A percentile compares a stretch with the other conserved stretches of the same genome.
Conservation (phyloP, 2,113 vertebrate genomes). For the Noctilio leporinus region DNA sequence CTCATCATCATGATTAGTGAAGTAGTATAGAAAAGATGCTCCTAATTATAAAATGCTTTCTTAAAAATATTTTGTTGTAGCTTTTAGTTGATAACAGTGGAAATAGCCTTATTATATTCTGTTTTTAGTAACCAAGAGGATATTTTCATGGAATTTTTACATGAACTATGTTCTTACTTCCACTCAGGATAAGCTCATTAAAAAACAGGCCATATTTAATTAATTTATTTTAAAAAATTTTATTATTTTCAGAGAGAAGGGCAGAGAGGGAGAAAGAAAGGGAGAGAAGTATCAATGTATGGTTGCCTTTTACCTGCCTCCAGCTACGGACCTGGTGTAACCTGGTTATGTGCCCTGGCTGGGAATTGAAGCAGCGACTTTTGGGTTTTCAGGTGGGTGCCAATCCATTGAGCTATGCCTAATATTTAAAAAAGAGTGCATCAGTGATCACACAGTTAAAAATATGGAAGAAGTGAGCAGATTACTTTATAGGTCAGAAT, state of each 20-base stretch:
- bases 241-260: too few species aligned
- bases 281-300: too few species aligned
- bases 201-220: constrained; percentile 1
- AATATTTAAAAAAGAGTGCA: constrained; percentile 6
- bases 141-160: constrained; percentile 39
- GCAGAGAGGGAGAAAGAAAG: too few species aligned
- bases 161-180: neutral
- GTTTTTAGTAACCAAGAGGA: neutral
- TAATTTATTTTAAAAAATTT: too few species aligned
- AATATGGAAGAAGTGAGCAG: neutral
- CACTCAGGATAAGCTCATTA: neutral
- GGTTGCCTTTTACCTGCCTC: too few species aligned
- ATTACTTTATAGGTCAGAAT: constrained; percentile 40
- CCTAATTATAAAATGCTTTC: constrained; percentile 17
- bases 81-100: constrained; percentile 23
- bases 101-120: neutral
- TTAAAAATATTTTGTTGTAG: neutral
- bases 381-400: too few species aligned
- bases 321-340: too few species aligned
- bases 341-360: too few species aligned
- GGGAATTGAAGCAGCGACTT: too few species aligned
- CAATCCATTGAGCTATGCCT: too few species aligned
- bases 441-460: neutral
- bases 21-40: neutral
- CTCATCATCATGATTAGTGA: constrained; percentile 36